A percentile compares a stretch with the other conserved stretches of the same genome.
These are phyloP conservation scores for Tachysurus vachellii DNA, from an alignment of 2,113 vertebrate species.

Conservation along the genomic window DNA sequence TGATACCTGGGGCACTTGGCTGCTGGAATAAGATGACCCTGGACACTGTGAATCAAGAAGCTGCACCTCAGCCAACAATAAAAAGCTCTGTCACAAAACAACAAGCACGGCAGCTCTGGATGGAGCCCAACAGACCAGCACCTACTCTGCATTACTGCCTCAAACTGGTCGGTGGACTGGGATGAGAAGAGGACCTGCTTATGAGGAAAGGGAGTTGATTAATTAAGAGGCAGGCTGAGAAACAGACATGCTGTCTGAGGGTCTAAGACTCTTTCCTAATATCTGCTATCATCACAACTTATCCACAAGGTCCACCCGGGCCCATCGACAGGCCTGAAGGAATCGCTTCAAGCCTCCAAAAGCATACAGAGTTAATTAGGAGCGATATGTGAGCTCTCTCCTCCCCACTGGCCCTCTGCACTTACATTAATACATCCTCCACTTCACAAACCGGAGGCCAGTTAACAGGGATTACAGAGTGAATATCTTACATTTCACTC, in stretches of 20 bases:
- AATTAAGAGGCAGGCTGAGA: slow-evolving; percentile 27
- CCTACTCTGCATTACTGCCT: slow-evolving; percentile 13
- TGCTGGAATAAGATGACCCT: slow-evolving; percentile 18
- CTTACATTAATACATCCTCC: background rate
- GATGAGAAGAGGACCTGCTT: background rate
- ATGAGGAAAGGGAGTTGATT: slow-evolving; percentile 19
- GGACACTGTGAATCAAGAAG: slow-evolving; percentile 9
- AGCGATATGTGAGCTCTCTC: slow-evolving; percentile 19
- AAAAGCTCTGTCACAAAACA: slow-evolving; percentile 30
- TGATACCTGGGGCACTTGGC: slow-evolving; percentile 9
- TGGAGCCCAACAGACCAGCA: background rate
- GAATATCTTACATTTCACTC: slow-evolving; percentile 11
- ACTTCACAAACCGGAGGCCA: background rate
- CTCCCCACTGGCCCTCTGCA: background rate
- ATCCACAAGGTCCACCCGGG: background rate
- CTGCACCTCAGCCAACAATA: slow-evolving; percentile 30
- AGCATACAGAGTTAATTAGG: slow-evolving; percentile 38
- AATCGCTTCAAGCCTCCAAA: slow-evolving; percentile 24
- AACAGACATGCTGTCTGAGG: slow-evolving; percentile 17
- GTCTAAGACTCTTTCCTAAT: slow-evolving; percentile 17
- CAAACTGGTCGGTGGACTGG: background rate
- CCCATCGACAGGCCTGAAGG: background rate
- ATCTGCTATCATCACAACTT: slow-evolving; percentile 35
- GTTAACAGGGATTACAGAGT: slow-evolving; percentile 17
- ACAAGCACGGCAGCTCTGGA: slow-evolving; percentile 27